Conservation (phyloP, 2,888 invertebrate species). For the Nudaria mundana region DNA sequence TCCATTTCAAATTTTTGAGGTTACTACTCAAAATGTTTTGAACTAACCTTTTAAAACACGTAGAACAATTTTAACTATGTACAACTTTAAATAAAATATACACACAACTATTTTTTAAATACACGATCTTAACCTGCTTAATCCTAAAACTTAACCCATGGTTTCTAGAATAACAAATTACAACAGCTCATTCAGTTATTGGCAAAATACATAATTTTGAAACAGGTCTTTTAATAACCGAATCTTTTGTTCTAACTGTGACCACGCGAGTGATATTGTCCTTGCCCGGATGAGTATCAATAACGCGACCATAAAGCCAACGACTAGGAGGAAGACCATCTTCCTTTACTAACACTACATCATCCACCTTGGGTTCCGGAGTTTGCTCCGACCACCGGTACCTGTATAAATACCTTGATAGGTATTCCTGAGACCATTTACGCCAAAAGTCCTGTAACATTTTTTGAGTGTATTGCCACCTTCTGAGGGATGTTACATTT, state of each 20-base stretch:
- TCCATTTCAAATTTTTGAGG: too few species aligned
- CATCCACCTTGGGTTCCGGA: conserved; percentile 5
- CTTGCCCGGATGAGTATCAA: not conserved
- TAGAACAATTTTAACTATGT: too few species aligned
- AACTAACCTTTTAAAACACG: too few species aligned
- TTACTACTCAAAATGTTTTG: too few species aligned
- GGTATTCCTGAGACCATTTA: conserved; percentile 15
- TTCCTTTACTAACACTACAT: conserved; percentile 4
- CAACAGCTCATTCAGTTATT: too few species aligned
- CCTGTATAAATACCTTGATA: not conserved
- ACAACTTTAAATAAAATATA: too few species aligned
- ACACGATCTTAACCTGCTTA: too few species aligned
- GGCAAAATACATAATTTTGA: conserved; percentile 3
- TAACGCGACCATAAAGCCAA: conserved; percentile 2
- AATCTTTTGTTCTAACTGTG: conserved; percentile 6
- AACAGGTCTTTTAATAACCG: conserved; percentile 6
- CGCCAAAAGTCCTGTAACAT: conserved; percentile 24
- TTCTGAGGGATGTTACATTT: conserved; percentile 7
- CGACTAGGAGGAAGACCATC: not conserved
- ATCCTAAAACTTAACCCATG: too few species aligned
- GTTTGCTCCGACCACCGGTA: conserved; percentile 4
- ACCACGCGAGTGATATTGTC: conserved; percentile 7
- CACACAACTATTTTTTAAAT: too few species aligned
- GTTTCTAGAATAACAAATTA: too few species aligned
- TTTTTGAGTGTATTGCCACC: conserved; percentile 26